Conservation (phyloP, 2,113 vertebrate genomes). For the Amphiprion ocellaris region DNA sequence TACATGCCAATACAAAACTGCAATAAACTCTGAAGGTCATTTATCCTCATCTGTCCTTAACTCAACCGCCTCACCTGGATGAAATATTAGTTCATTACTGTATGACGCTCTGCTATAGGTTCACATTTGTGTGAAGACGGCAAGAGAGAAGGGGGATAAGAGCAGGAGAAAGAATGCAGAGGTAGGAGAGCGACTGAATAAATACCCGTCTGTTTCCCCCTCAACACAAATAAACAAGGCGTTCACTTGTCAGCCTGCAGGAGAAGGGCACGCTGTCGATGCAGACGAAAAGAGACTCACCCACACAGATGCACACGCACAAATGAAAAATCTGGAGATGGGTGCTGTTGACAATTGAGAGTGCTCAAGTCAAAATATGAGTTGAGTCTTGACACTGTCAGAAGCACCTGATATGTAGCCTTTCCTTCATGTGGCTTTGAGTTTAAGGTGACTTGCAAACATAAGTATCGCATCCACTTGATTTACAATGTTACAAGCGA, state of each 20-base stretch:
- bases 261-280: slow-evolving; percentile 70
- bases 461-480: not conserved
- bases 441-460: not conserved
- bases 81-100: slow-evolving; percentile 44
- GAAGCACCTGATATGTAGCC: slow-evolving; percentile 20
- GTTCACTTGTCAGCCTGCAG: slow-evolving; percentile 76
- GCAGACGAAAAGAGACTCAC: slow-evolving; percentile 41
- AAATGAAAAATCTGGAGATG: slow-evolving; percentile 63
- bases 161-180: slow-evolving; percentile 26
- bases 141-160: slow-evolving; percentile 30
- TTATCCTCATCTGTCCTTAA: slow-evolving; percentile 16
- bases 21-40: slow-evolving; percentile 23
- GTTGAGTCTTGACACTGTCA: slow-evolving; percentile 19
- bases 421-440: not conserved
- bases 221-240: slow-evolving; percentile 81
- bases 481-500: not conserved
- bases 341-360: slow-evolving; percentile 2
- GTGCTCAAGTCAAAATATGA: slow-evolving; percentile 39
- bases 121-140: slow-evolving; percentile 29
- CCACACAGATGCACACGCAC: slow-evolving; percentile 38
- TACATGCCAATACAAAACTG: not conserved
- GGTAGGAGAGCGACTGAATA: slow-evolving; percentile 60
- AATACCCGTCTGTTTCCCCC: slow-evolving; percentile 75
- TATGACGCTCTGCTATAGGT: not conserved
- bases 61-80: slow-evolving; percentile 33